Base-by-base conservation (phyloP, 2,797 vertebrate genomes). In the Anisognathus igniventris region DNA sequence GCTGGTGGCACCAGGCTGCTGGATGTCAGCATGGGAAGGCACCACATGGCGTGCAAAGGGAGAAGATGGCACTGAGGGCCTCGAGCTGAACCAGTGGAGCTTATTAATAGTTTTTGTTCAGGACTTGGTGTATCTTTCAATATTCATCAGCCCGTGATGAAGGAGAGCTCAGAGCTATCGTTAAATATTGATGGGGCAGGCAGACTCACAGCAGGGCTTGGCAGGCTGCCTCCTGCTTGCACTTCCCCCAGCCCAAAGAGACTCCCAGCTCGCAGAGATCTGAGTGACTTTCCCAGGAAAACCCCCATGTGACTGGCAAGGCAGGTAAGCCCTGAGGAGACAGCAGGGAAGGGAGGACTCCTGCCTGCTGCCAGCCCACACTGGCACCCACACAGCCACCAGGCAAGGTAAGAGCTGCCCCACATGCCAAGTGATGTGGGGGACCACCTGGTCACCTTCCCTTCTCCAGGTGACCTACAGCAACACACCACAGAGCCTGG, bases 121-220 rank as follows among this genome's bases (percentile, higher is more conserved):
- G 82, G 50, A 96, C 88, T 91, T 95, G 94, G 93, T 96, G 66
- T 92, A 93, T 93, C 93, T 95, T 96, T 96, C 96, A 97, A 90
- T 96, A 96, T 96, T 94, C 93, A 96, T 93, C 95, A 95, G 88
- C 47, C 82, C 14, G 0, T 88, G 90, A 97, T 95, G 84, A 93
- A 96, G 95, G 68, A 96, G 76, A 82, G 83, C 94, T 93, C 92
- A 95, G 88, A 96, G 92, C 88, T 95, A 91, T 88, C 8, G 3
- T 95, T 95, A 97, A 97, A 97, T 97, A 97, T 96, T 96, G 96
- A 97, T 97, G 92, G 83, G 50, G 68, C 94, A 94, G 64, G 93
- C 72, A 92, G 94, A 81, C 79, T 87, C 88, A 76, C 3, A 2
- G 84, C 53, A 57, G 85, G 68, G 73, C 64, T 95, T 95, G 95